Base-by-base conservation (phyloP, 2,888 invertebrate species). In the Emmelina monodactyla region DNA sequence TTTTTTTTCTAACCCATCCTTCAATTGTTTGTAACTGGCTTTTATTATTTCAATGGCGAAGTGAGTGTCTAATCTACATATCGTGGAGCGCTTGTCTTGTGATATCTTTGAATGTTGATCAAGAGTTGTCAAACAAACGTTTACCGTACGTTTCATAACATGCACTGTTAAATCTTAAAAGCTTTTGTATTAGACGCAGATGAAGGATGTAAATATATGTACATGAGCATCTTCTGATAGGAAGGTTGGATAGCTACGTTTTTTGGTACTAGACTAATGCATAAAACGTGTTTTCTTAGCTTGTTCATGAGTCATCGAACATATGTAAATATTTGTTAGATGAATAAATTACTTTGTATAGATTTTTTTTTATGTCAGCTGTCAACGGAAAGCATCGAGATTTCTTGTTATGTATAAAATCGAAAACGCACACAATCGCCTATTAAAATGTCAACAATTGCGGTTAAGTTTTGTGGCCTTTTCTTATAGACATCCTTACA, bases 401-500 rank as follows among this genome's bases (percentile, higher is more conserved):
- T n/a, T n/a, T n/a, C n/a, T n/a, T n/a, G n/a, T n/a, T n/a, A n/a
- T n/a, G n/a, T n/a, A n/a, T n/a, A n/a, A n/a, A n/a, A 19, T 6
- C 19, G 19, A 19, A 19, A 19, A 19, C n/a, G n/a, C n/a, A n/a
- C n/a, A n/a, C n/a, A n/a, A n/a, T n/a, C n/a, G n/a, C n/a, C n/a
- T n/a, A n/a, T n/a, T n/a, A n/a, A n/a, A n/a, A n/a, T n/a, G n/a
- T n/a, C n/a, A n/a, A n/a, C n/a, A n/a, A n/a, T n/a, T n/a, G n/a
- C n/a, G n/a, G n/a, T n/a, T 44, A 49, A 62, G 62, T 64, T 42
- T 60, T 56, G 43, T 58, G 52, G 53, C 53, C 53, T 53, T 64
- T 58, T 62, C 63, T 54, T 57, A 52, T 62, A 57, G 54, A 61
- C 51, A 54, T 62, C 58, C 57, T 58, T 60, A 65, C 62, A 63